Evolutionary conservation across 2,888 invertebrate genomes (phyloP).

Genomic region (Pristionchus fissidentatus): DNA sequence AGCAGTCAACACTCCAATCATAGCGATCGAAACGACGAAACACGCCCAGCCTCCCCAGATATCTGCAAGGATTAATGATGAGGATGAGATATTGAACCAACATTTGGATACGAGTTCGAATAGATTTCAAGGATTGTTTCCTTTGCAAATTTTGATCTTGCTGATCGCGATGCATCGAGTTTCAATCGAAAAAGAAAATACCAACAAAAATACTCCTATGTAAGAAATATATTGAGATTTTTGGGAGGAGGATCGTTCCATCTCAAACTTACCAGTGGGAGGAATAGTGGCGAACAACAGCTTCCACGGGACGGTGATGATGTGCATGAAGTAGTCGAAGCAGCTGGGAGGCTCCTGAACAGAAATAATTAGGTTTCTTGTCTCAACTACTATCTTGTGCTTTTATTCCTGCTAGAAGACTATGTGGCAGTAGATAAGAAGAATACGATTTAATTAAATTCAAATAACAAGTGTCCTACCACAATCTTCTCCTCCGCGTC

Average conservation of each 20-base stretch:
- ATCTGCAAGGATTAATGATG: too few relatives aligned
- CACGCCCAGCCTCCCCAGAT: conserved; percentile 94
- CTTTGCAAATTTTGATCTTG: too few relatives aligned
- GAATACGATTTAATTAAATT: not conserved
- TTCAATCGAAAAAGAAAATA: too few relatives aligned
- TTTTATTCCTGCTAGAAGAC: not conserved
- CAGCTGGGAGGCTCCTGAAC: conserved; percentile 84
- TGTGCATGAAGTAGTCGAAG: conserved; percentile 94
- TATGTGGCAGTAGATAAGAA: too few relatives aligned
- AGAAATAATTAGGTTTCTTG: too few relatives aligned
- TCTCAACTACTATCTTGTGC: not conserved
- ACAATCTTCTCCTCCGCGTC: conserved; percentile 58
- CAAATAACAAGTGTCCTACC: not conserved
- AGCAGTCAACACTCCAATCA: conserved; percentile 94
- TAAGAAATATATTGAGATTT: not conserved
- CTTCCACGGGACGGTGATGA: conserved; percentile 97
- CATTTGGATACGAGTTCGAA: too few relatives aligned
- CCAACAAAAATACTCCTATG: too few relatives aligned
- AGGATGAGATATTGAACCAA: too few relatives aligned
- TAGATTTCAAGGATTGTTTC: too few relatives aligned
- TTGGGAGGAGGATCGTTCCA: not conserved
- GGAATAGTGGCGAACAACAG: conserved; percentile 96
- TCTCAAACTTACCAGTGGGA: conserved; percentile 94
- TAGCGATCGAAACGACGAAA: conserved; percentile 91
- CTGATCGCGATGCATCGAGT: too few relatives aligned